Conservation (phyloP, 2,797 vertebrate genomes). For the Cyprinodon diabolis region DNA sequence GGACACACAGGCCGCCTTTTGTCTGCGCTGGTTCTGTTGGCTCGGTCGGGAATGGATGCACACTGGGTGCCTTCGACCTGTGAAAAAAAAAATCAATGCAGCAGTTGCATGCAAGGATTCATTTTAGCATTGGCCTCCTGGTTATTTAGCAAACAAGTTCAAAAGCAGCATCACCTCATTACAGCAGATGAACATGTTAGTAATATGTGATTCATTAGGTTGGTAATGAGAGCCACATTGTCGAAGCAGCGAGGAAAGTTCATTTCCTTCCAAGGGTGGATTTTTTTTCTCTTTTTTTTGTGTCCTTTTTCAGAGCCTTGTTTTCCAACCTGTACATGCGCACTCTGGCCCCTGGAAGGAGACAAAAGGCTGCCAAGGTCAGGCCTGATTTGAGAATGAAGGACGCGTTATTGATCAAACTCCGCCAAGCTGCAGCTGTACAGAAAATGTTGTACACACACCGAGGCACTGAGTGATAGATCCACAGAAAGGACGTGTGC, state of each 20-base stretch:
- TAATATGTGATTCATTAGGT: slow-evolving; percentile 80
- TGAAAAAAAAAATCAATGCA: slow-evolving; percentile 35
- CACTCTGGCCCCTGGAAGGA: slow-evolving; percentile 83
- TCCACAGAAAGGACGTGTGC: slow-evolving; percentile 66
- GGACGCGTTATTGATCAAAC: slow-evolving; percentile 87
- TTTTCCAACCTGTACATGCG: slow-evolving; percentile 80
- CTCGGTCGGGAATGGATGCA: slow-evolving; percentile 14
- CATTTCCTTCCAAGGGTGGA: slow-evolving; percentile 66
- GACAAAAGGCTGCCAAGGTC: slow-evolving; percentile 88
- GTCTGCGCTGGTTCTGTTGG: slow-evolving; percentile 35
- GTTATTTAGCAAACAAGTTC: slow-evolving; percentile 72
- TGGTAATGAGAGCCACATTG: slow-evolving; percentile 74
- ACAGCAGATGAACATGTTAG: slow-evolving; percentile 69
- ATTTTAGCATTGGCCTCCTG: slow-evolving; percentile 53
- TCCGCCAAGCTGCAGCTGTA: slow-evolving; percentile 77
- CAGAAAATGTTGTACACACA: slow-evolving; percentile 45
- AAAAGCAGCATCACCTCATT: slow-evolving; percentile 75
- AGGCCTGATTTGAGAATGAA: slow-evolving; percentile 82
- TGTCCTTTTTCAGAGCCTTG: slow-evolving; percentile 53
- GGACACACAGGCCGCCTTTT: slow-evolving; percentile 26
- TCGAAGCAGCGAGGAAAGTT: slow-evolving; percentile 56
- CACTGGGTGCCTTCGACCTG: slow-evolving; percentile 16
- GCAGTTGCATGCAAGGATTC: slow-evolving; percentile 47
- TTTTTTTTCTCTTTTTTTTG: slow-evolving; percentile 26
- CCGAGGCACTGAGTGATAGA: slow-evolving; percentile 66